Base-by-base conservation (phyloP, 2,888 invertebrate genomes). In the Creontiades dilutus region DNA sequence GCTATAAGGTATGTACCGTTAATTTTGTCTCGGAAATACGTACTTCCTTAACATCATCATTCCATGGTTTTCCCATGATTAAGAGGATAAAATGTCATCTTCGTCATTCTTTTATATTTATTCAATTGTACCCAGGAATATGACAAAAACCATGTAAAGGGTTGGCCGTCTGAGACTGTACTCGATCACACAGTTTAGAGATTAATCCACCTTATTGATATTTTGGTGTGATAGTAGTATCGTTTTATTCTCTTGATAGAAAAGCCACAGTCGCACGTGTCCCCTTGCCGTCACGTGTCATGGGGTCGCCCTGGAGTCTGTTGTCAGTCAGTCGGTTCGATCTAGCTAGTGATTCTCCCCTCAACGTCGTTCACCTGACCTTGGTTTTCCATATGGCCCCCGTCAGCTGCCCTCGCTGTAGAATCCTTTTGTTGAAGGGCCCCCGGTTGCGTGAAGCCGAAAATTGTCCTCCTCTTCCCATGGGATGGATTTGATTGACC, bases 401-500 rank as follows among this genome's bases (percentile, higher is more conserved):
- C 61, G 19, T 61, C 61, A 61, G 61, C 61, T 61, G 61, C 3
- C 19, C 7, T 4, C n/a, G n/a, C n/a, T 9, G 61, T 0, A 19
- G 61, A 61, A 61, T 3, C n/a, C n/a, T 0, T n/a, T 16, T 9
- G n/a, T 19, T 61, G 16, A 9, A n/a, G 14, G 61, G 9, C n/a
- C 57, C 19, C n/a, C 19, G 16, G 9, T n/a, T n/a, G n/a, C 19
- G 61, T 52, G 52, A 14, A 16, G 52, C 16, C 52, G 52, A 52
- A 52, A 52, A 52, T 52, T 11, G 52, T 52, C 37, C 3, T 37
- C 3, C 37, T 37, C 37, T 37, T 37, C 37, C 37, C 37, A 37
- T 61, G 19, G 61, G 61, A 61, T 19, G n/a, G 9, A 9, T 61
- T 61, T 61, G 61, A 61, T 61, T 61, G 61, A 61, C n/a, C 61